Conservation (phyloP, 2,113 vertebrate genomes). For the Nyctereutes procyonoides region DNA sequence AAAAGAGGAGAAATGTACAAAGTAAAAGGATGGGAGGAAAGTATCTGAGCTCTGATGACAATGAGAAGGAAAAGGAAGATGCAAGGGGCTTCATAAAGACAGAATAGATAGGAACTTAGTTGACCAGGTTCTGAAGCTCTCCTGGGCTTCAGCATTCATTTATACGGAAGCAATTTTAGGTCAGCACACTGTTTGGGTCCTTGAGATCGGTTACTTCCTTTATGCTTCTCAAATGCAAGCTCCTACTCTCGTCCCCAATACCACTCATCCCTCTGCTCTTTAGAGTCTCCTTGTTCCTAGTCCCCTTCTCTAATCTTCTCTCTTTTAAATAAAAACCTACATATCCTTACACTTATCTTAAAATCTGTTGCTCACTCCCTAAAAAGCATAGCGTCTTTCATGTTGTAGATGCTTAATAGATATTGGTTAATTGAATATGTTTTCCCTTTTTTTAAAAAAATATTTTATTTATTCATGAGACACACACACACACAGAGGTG, state of each 20-base stretch:
- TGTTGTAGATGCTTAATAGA: background rate
- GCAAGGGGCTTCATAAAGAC: background rate
- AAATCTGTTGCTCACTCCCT: background rate
- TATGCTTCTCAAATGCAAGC: background rate
- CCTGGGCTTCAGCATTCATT: slow-evolving; percentile 54
- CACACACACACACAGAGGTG: too few species aligned
- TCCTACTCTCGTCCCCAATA: background rate
- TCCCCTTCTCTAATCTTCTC: background rate
- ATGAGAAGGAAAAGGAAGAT: background rate
- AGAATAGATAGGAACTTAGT: background rate
- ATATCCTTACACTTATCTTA: background rate
- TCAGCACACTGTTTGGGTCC: background rate
- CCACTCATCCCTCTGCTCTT: background rate
- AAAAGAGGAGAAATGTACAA: slow-evolving; percentile 17
- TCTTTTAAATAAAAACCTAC: background rate
- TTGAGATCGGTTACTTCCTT: background rate
- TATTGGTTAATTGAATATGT: background rate
- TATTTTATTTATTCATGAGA: too few species aligned
- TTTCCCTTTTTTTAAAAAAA: background rate
- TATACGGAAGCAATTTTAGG: slow-evolving; percentile 69
- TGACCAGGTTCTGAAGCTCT: background rate
- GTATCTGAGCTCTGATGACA: background rate
- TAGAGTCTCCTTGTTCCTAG: background rate
- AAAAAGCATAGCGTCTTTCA: background rate
- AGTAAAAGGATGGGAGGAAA: background rate